These are phyloP conservation scores for Rallus crepitans DNA, from an alignment of 2,797 vertebrate species.

Conservation along the genomic window DNA sequence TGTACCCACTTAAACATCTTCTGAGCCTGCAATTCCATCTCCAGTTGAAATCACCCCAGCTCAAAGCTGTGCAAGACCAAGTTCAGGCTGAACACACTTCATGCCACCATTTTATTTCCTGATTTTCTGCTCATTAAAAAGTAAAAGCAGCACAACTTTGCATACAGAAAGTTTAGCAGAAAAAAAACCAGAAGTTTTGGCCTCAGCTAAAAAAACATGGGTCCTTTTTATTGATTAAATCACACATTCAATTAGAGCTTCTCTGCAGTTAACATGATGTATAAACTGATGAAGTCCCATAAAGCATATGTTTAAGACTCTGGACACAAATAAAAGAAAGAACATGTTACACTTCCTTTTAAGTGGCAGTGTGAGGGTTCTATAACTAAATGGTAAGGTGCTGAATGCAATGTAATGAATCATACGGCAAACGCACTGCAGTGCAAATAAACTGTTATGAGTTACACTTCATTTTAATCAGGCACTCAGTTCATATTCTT, in stretches of 20 bases:
- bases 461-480: conserved; percentile 58
- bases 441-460: conserved; percentile 47
- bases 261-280: neutral
- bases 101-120: neutral
- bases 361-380: neutral
- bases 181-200: neutral
- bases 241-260: neutral
- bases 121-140: neutral
- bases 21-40: neutral
- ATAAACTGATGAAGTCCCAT: neutral
- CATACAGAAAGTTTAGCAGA: neutral
- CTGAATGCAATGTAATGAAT: neutral
- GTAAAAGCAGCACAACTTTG: neutral
- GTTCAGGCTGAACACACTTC: neutral
- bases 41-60: neutral
- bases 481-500: neutral
- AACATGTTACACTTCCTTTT: neutral
- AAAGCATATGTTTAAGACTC: conserved; percentile 32
- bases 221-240: neutral
- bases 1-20: neutral
- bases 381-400: neutral
- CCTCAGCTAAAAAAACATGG: neutral
- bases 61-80: neutral
- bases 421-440: conserved; percentile 1
- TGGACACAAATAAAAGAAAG: conserved; percentile 31